Percentiles rank a stretch among this genome's conserved stretches.
Conservation (phyloP, 92 coral and sea anemone genomes). For the Porites divaricata region DNA sequence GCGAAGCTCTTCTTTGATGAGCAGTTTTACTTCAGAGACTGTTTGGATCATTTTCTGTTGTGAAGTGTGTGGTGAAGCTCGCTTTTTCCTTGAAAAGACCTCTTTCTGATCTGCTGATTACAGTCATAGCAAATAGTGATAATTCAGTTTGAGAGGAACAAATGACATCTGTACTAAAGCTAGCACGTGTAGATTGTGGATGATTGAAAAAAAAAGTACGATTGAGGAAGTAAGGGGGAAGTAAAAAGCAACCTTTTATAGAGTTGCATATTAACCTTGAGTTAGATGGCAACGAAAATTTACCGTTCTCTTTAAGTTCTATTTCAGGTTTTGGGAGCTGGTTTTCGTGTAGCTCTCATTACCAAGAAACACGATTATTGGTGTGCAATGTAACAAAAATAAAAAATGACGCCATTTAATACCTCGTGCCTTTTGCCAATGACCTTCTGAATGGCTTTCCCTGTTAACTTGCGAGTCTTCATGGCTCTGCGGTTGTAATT, state of each 20-base stretch:
- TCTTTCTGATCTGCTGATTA: neutral
- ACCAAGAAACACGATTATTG: neutral
- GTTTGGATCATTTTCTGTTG: constrained; percentile 1
- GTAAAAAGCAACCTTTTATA: neutral
- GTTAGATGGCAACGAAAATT: neutral
- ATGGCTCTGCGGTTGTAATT: neutral
- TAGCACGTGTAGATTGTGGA: too few species aligned
- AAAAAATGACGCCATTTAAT: too few species aligned
- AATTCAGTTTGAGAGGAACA: too few species aligned
- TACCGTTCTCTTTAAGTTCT: too few species aligned
- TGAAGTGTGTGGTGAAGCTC: neutral
- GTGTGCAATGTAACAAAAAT: neutral
- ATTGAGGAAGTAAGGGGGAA: neutral
- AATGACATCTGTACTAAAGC: too few species aligned
- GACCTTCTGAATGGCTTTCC: neutral
- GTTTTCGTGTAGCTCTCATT: neutral
- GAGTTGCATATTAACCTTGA: neutral
- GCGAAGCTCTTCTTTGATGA: constrained; percentile 50
- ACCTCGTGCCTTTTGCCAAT: neutral
- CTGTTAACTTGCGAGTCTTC: neutral
- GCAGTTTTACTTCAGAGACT: constrained; percentile 1
- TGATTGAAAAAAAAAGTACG: too few species aligned
- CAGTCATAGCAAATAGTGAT: neutral
- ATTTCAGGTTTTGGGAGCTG: too few species aligned
- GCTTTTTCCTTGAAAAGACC: neutral